phyloP scores from a whole-genome alignment of 92 coral and sea anemone species.

The Parazoanthus atlanticus region DNA sequence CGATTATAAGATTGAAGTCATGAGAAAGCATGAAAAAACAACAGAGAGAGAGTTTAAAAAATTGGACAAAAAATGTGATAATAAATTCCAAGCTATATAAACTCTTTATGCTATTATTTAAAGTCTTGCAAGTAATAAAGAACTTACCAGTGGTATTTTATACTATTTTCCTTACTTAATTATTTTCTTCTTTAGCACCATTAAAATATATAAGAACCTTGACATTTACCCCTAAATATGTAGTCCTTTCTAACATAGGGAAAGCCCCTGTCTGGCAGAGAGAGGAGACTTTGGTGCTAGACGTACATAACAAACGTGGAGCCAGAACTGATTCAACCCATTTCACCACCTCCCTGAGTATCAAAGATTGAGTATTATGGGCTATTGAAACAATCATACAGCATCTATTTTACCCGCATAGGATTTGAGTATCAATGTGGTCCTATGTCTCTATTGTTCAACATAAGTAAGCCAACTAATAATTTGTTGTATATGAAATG shows the following conservation, averaged over 20 bases:
- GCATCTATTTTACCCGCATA: constrained; percentile 31
- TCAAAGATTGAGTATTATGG: constrained; percentile 23
- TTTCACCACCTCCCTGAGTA: constrained; percentile 20
- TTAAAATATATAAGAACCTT: constrained; percentile 37
- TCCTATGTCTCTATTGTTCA: constrained; percentile 35
- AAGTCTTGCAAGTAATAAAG: constrained; percentile 25
- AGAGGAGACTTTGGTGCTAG: constrained; percentile 29
- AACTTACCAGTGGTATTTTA: constrained; percentile 22
- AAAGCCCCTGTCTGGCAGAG: constrained; percentile 37
- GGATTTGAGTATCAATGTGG: constrained; percentile 34
- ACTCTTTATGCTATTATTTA: constrained; percentile 27
- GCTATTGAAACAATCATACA: constrained; percentile 32
- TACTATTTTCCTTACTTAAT: constrained; percentile 18
- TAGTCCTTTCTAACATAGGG: constrained; percentile 33
- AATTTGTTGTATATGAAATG: constrained; percentile 33
- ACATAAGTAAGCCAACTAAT: constrained; percentile 34
- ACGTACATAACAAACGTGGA: constrained; percentile 27
- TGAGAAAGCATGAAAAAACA: constrained; percentile 21
- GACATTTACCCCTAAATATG: constrained; percentile 36
- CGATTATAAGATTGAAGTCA: constrained; percentile 24
- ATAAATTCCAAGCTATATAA: constrained; percentile 12
- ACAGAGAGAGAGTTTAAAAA: constrained; percentile 16
- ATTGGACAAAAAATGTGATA: constrained; percentile 16
- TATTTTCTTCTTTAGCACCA: constrained; percentile 33
- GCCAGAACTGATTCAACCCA: constrained; percentile 28